Evolutionary conservation across 2,113 vertebrate genomes (phyloP), one percentile per base, ranked within the genome.

Genomic region (Notarius quadriscutis): DNA sequence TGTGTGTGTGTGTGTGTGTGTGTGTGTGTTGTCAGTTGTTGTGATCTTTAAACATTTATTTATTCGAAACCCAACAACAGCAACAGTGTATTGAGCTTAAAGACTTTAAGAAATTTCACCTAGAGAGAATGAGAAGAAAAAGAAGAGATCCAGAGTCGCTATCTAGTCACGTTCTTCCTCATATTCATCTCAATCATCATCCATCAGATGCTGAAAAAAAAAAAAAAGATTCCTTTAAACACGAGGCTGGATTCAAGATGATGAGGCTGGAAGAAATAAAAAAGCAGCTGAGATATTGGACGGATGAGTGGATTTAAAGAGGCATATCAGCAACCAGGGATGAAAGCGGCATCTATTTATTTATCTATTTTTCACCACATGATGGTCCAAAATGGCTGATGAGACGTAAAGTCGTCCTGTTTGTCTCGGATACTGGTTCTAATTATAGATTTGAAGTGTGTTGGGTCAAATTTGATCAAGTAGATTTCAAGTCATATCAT

Each of bases 171-270:
- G 34, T 60, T 27, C 57, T 41, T 87, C 72, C 79, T 83, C 57
- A 74, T 90, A 88, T 86, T 86, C 77, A 83, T 81, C 88, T 72
- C 60, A 57, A 5, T 80, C 34, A 27, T 65, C 67, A 48, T 63
- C 80, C 69, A 88, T 94, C 93, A 96, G 93, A 97, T 96, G 95
- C 96, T 96, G 96, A 12, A 75, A 50, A 94, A 96, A 97, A 12
- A 75, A 50, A 94, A 96, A 97, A 96, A 93, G 96, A 97, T 98
- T 97, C 97, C 96, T 97, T 97, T 96, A 96, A 94, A 95, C 95
- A 95, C 94, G 91, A 95, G 92, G 93, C 89, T 89, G 93, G 91
- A 88, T 5, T 48, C 74, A 86, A 93, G 90, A 85, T 91, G 91
- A 93, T 93, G 87, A 87, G 89, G 90, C 87, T 90, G 90, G 90